Conservation (phyloP, 2,113 vertebrate species). For the Pterocles burchelli region DNA sequence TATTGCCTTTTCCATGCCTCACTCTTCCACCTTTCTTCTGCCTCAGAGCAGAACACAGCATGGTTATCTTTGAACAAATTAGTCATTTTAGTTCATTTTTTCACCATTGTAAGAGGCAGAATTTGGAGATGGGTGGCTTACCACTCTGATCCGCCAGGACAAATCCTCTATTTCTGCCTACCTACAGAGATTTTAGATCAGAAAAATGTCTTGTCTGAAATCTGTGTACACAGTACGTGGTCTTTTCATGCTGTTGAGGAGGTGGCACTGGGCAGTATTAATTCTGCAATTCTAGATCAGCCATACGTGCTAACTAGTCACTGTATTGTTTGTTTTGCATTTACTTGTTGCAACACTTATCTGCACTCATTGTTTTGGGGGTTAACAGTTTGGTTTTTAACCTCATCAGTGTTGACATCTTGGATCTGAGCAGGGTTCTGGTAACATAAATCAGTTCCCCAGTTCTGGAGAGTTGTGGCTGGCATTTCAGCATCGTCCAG, state of each 20-base stretch:
- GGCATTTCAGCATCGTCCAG: not conserved
- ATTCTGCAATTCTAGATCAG: not conserved
- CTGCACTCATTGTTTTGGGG: not conserved
- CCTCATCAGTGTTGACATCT: not conserved
- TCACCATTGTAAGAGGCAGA: not conserved
- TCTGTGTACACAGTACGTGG: not conserved
- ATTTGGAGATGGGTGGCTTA: not conserved
- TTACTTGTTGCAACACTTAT: not conserved
- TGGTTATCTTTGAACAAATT: not conserved
- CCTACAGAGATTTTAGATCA: not conserved
- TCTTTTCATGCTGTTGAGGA: not conserved
- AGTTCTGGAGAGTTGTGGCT: not conserved
- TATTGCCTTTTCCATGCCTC: not conserved
- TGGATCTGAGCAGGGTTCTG: not conserved
- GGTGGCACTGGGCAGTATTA: not conserved
- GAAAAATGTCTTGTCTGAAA: not conserved
- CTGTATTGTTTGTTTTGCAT: not conserved
- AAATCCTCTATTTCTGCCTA: not conserved
- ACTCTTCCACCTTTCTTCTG: not conserved
- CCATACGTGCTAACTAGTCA: not conserved
- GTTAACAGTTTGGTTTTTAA: not conserved
- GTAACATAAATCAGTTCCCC: not conserved
- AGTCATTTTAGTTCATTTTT: not conserved
- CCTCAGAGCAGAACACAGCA: not conserved
- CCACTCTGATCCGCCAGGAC: not conserved